Evolutionary conservation across 2,797 vertebrate genomes (phyloP), one percentile per base, ranked within the genome.

Genomic region (Pseudochromis fuscus): DNA sequence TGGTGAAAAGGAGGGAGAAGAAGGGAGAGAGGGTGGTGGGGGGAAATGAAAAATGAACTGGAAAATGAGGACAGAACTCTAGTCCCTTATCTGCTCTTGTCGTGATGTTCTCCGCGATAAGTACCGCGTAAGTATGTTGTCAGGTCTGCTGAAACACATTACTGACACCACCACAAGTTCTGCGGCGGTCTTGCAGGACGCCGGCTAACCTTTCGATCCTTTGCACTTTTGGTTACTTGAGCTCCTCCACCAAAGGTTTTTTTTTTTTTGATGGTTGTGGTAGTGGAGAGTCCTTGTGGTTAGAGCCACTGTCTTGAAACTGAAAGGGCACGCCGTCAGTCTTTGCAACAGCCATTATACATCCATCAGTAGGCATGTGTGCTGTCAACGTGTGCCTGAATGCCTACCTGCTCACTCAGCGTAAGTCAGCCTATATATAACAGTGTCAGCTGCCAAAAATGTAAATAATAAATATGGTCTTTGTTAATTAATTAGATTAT

Each of bases 61-160:
- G 77, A 89, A 87, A 88, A 87, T 75, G 79, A 86, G 78, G 76
- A 89, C 84, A 84, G 83, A 90, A 85, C 75, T 83, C 62, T n/a
- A 63, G 75, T 81, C 75, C 79, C 75, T 88, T 91, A 91, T 91
- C 83, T 85, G 24, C 58, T 79, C 71, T 82, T 78, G 86, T 73
- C 21, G 27, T 6, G 81, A 87, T 89, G 82, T 90, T 86, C 75
- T 81, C 61, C 0, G 8, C 63, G 87, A 92, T 91, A 91, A 90
- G 72, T 76, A 55, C 58, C 0, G 19, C 23, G 10, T 85, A 84
- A 88, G 80, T 84, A 84, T 83, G 81, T 87, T 88, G 88, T 90
- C 87, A 77, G 72, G 60, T 81, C 70, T 49, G 42, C 79, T 75
- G 77, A 77, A 86, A 86, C 76, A 65, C 81, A 83, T 83, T 75